Evolutionary conservation across 2,888 invertebrate genomes (phyloP), one percentile per base, ranked within the genome.

Genomic region (Trileptium ribeirensis): DNA sequence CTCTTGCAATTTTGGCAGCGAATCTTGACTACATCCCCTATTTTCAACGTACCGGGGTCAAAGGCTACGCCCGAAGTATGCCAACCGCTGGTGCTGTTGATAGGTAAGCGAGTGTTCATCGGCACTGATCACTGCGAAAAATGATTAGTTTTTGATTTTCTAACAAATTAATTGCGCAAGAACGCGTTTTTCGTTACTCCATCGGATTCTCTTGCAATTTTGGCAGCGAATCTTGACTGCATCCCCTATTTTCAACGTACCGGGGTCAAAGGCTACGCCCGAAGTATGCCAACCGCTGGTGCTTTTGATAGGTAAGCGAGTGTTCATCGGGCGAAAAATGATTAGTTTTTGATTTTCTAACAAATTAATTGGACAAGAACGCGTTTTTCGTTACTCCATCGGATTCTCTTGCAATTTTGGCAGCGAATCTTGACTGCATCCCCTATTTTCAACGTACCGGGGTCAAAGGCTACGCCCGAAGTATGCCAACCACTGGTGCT

Each of bases 381-480:
- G 97, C 96, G 1, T 98, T 99, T 91, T 99, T 99, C 90, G 97
- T 99, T 24, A 97, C 96, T 0, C 99, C 99, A 0, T 96, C 95
- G 79, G 99, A 99, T 89, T 94, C 97, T 19, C 91, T 99, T 85
- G 99, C 99, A 0, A 95, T 96, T 1, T 92, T 99, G 83, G 98
- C 97, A 1, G 94, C 94, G 87, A 94, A 97, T 89, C 90, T 97
- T 83, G 92, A 93, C 36, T 92, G 92, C 87, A 96, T 99, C 87
- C 98, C 98, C 0, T 99, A 98, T 91, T 99, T 99, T 91, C 90
- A 92, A 88, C 92, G 93, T 86, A 91, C 92, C 77, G 89, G 89
- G 29, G 92, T 97, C 19, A 92, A 92, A 87, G 99, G 99, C n/a
- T 94, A 93, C 88, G 98, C 99, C 0, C 92, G 99, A 83, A 96